These are phyloP conservation scores for Trachemys scripta DNA, from an alignment of 2,113 vertebrate species.

Conservation along the genomic window DNA sequence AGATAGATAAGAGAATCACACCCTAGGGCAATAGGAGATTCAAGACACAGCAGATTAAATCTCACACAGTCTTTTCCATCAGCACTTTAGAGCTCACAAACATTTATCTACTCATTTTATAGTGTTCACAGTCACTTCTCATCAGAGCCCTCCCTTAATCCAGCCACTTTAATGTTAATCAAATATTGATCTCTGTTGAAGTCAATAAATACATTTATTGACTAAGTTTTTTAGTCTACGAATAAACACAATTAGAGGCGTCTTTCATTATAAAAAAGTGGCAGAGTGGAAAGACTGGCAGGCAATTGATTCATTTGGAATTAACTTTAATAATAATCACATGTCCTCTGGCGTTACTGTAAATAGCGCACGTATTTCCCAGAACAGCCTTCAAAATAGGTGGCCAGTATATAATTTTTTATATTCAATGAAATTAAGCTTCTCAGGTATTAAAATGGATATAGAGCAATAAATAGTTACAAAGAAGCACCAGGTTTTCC, in stretches of 20 bases:
- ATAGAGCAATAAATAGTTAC: not conserved
- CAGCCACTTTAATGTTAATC: conserved; percentile 36
- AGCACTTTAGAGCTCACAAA: not conserved
- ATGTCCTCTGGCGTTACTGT: not conserved
- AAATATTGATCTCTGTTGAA: conserved; percentile 32
- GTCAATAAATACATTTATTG: conserved; percentile 64
- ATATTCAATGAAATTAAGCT: not conserved
- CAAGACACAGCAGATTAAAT: not conserved
- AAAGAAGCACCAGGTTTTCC: not conserved
- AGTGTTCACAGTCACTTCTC: not conserved
- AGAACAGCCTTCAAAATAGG: not conserved
- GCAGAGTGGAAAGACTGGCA: not conserved
- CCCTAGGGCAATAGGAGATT: not conserved
- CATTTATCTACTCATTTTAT: conserved; percentile 22
- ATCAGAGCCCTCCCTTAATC: not conserved
- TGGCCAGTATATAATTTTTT: not conserved
- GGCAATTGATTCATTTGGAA: conserved; percentile 32
- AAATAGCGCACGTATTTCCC: not conserved
- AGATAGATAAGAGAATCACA: not conserved
- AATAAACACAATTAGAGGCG: conserved; percentile 57
- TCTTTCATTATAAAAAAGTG: conserved; percentile 38
- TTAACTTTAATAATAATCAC: conserved; percentile 28
- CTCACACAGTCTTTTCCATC: not conserved
- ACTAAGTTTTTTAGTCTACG: conserved; percentile 56
- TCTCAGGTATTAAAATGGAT: not conserved